Evolutionary conservation across 2,113 vertebrate species (phyloP).

Genomic region (Sardina pilchardus): DNA sequence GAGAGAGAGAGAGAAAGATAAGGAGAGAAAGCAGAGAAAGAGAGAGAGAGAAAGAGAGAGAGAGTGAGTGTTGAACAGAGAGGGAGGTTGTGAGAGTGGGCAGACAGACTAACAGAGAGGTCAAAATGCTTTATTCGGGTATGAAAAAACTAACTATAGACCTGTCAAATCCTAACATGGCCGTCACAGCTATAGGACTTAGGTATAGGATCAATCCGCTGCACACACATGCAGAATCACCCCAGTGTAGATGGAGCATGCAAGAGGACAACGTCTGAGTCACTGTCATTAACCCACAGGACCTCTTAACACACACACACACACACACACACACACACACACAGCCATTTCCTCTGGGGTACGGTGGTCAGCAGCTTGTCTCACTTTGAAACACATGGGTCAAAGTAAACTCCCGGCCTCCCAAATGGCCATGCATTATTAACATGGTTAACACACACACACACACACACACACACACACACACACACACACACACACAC

Average conservation of each 20-base stretch:
- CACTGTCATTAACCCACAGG: not conserved
- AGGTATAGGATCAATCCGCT: not conserved
- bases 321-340: not conserved
- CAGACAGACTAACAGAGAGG: not conserved
- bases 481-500: constrained; percentile 4
- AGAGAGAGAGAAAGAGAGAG: not conserved
- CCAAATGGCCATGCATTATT: constrained; percentile 4
- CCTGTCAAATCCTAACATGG: not conserved
- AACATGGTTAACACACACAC: not conserved
- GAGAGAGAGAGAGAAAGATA: not conserved
- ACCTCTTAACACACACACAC: not conserved
- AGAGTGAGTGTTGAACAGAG: not conserved
- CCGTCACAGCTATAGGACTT: not conserved
- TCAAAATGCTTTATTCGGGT: not conserved
- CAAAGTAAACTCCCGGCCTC: not conserved
- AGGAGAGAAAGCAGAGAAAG: not conserved
- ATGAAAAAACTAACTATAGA: not conserved
- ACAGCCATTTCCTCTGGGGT: not conserved
- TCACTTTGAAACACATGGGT: not conserved
- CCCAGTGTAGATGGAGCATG: not conserved
- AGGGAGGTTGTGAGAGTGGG: not conserved
- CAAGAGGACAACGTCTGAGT: not conserved
- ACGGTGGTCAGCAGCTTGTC: not conserved
- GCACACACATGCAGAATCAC: not conserved
- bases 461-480: not conserved